Base-by-base conservation (phyloP, 2,113 vertebrate species). In the Lampris megalopsis region DNA sequence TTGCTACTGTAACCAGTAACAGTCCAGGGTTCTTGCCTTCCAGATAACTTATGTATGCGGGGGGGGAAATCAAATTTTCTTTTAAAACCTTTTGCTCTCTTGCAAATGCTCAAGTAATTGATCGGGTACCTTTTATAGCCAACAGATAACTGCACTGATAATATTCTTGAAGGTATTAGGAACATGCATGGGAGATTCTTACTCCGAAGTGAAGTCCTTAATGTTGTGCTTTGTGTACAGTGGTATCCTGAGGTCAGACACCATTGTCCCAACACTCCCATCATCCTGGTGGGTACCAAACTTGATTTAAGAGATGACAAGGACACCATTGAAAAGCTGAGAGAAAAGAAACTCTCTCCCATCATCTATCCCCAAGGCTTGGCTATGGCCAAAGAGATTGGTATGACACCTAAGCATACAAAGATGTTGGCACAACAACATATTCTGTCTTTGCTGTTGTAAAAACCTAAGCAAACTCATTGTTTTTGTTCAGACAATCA, bases 361-460 rank as follows among this genome's bases (percentile, higher is more conserved):
- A 99, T 99, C 82, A 98, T 96, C 79, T 99, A 98, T 86, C 97
- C 97, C 0, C 98, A 99, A 88, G 98, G 97, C 85, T 93, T 99
- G 43, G 97, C 97, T 57, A 99, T 99, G 97, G 97, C 97, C 2
- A 99, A 99, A 92, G 97, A 99, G 93, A 99, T 99, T 0, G 96
- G 97, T 99, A 96, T 82, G 8, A 10, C 1, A 92, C 35, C 5
- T 61, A 11, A 50, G 24, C 41, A 49, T 37, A 38, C n/a, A n/a
- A 38, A 47, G 1, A 8, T 7, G 41, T 41, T 62, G 24, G 24
- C 24, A 24, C 24, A 24, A 24, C 24, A 24, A 24, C 24, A 24
- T 24, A 24, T 24, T 24, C 24, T 24, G 24, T 24, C 24, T 24
- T 24, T 24, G 24, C 24, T 24, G 24, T 24, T 24, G 24, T 24